phyloP scores from a whole-genome alignment of 2,888 invertebrate species.

The Apotomis turbidana region DNA sequence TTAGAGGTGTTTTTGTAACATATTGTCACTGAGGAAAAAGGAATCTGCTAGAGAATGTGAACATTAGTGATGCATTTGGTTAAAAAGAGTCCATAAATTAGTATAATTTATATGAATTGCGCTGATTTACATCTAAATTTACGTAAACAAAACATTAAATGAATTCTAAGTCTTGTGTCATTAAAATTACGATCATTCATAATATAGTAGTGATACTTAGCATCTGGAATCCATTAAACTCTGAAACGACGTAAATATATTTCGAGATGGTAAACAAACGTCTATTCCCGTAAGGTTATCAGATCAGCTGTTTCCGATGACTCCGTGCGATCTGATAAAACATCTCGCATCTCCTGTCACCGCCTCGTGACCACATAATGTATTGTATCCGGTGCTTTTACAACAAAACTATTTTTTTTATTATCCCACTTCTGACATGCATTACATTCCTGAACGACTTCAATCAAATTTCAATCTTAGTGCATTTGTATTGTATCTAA shows the following conservation, averaged over 20 bases:
- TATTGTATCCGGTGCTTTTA: slow-evolving; percentile 36
- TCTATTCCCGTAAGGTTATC: slow-evolving; percentile 44
- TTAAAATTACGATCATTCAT: too few species aligned
- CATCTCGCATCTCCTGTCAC: slow-evolving; percentile 19
- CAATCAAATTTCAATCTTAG: background rate
- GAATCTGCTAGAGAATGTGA: background rate
- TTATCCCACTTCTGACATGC: background rate
- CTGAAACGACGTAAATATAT: slow-evolving; percentile 7
- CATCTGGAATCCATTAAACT: background rate
- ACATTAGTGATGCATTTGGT: background rate
- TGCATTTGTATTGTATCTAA: background rate
- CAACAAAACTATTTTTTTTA: slow-evolving; percentile 28
- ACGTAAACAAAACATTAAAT: too few species aligned
- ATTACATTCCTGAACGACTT: background rate
- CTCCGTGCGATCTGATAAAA: slow-evolving; percentile 23
- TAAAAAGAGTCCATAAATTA: too few species aligned
- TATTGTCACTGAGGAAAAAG: background rate
- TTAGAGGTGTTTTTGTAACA: slow-evolving; percentile 25
- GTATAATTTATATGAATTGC: too few species aligned
- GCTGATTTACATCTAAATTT: too few species aligned
- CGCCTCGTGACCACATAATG: slow-evolving; percentile 23
- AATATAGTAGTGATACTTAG: background rate
- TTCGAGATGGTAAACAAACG: slow-evolving; percentile 43
- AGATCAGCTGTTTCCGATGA: slow-evolving; percentile 38
- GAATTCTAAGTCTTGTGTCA: too few species aligned